These are phyloP conservation scores for Tychaedon coryphoeus DNA, from an alignment of 2,113 vertebrate genomes.

Conservation along the genomic window DNA sequence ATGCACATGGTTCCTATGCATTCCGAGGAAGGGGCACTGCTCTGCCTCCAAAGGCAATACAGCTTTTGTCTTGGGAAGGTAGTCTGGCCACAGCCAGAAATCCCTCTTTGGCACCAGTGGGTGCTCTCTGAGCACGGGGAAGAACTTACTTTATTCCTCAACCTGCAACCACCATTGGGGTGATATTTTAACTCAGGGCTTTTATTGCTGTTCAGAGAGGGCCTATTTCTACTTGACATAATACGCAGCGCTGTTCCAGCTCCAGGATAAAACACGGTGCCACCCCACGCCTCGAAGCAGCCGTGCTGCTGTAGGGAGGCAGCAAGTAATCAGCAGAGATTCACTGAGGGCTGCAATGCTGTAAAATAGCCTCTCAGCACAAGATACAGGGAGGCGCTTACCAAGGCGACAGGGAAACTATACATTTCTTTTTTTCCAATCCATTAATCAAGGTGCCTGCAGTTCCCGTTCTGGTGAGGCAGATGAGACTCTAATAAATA, in stretches of 20 bases:
- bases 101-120: background rate
- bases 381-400: slow-evolving; percentile 63
- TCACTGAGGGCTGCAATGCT: slow-evolving; percentile 24
- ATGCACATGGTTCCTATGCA: accelerated
- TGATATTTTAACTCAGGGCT: slow-evolving; percentile 16
- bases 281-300: background rate
- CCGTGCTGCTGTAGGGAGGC: slow-evolving; percentile 10
- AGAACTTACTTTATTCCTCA: slow-evolving; percentile 14
- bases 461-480: slow-evolving; percentile 9
- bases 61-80: background rate
- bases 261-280: background rate
- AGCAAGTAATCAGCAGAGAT: slow-evolving; percentile 50
- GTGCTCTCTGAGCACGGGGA: background rate
- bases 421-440: slow-evolving; percentile 52
- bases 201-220: slow-evolving; percentile 19
- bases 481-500: slow-evolving; percentile 66
- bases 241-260: background rate
- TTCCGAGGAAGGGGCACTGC: accelerated
- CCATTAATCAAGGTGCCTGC: slow-evolving; percentile 55
- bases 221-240: slow-evolving; percentile 35
- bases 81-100: background rate
- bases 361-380: slow-evolving; percentile 61
- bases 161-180: background rate
- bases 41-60: background rate
- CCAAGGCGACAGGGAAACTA: slow-evolving; percentile 52